These are phyloP conservation scores for Propithecus coquereli DNA, from an alignment of 2,113 vertebrate genomes.

Conservation along the genomic window DNA sequence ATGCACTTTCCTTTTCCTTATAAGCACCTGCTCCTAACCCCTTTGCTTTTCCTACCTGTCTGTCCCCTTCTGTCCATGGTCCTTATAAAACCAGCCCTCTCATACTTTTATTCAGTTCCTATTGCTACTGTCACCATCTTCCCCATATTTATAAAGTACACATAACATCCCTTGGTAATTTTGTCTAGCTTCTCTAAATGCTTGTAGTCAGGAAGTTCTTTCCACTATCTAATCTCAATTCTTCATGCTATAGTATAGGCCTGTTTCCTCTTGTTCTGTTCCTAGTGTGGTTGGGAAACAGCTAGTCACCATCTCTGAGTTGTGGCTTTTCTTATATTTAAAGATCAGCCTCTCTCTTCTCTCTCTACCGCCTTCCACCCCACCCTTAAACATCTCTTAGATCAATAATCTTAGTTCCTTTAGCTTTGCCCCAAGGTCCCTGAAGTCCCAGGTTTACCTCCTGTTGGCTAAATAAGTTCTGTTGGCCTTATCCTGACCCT, in stretches of 20 bases:
- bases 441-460: neutral
- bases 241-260: constrained; percentile 48
- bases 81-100: constrained; percentile 28
- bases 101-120: constrained; percentile 8
- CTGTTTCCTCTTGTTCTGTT: constrained; percentile 66
- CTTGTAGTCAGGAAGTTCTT: constrained; percentile 58
- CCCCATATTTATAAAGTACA: constrained; percentile 7
- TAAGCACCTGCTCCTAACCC: neutral
- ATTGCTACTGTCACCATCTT: neutral
- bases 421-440: neutral
- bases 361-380: neutral
- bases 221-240: constrained; percentile 69
- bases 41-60: constrained; percentile 16
- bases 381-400: neutral
- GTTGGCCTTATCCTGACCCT: neutral
- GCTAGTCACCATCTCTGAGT: constrained; percentile 47
- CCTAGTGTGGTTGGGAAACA: constrained; percentile 39
- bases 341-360: constrained; percentile 21
- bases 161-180: constrained; percentile 40
- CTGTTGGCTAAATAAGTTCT: neutral
- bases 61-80: constrained; percentile 34
- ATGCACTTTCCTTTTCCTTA: constrained; percentile 1
- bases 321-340: constrained; percentile 55
- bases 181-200: constrained; percentile 40
- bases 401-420: constrained; percentile 8